Evolutionary conservation across 2,888 invertebrate species (phyloP).

Genomic region (Corythucha ciliata): DNA sequence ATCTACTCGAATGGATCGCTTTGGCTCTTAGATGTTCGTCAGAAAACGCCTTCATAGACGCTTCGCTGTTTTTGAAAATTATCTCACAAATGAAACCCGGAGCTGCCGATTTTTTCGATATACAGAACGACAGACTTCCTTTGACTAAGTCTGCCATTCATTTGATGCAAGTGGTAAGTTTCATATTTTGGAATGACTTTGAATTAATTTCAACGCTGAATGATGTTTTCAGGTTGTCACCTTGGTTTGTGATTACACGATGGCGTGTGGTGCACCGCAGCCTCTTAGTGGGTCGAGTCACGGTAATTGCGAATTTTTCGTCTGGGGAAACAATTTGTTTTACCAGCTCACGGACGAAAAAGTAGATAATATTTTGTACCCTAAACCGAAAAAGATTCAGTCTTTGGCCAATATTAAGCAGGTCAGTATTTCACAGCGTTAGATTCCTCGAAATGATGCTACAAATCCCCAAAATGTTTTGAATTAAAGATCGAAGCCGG

Average conservation of each 20-base stretch:
- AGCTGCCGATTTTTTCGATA: slow-evolving; percentile 14
- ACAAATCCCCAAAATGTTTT: neutral
- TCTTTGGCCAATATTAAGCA: slow-evolving; percentile 51
- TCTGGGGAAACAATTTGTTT: slow-evolving; percentile 57
- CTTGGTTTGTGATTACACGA: slow-evolving; percentile 43
- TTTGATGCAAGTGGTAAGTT: slow-evolving; percentile 41
- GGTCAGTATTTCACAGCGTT: slow-evolving; percentile 39
- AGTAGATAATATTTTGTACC: slow-evolving; percentile 51
- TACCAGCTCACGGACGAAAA: slow-evolving; percentile 53
- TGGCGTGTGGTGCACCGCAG: slow-evolving; percentile 23
- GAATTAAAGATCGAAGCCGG: slow-evolving; percentile 50
- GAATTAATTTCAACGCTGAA: neutral
- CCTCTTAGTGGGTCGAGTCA: slow-evolving; percentile 36
- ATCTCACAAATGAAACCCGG: slow-evolving; percentile 26
- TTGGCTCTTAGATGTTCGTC: slow-evolving; percentile 46
- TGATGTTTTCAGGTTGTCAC: slow-evolving; percentile 39
- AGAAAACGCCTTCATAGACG: slow-evolving; percentile 30
- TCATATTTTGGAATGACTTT: neutral
- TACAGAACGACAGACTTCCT: slow-evolving; percentile 35
- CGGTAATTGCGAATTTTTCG: slow-evolving; percentile 47
- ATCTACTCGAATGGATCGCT: slow-evolving; percentile 54
- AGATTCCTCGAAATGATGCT: neutral
- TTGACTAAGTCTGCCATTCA: slow-evolving; percentile 48
- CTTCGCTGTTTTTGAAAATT: slow-evolving; percentile 25
- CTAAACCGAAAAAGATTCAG: slow-evolving; percentile 49